Evolutionary conservation across 1,140 invertebrate species (phyloP).

Genomic region (Diabrotica undecimpunctata): DNA sequence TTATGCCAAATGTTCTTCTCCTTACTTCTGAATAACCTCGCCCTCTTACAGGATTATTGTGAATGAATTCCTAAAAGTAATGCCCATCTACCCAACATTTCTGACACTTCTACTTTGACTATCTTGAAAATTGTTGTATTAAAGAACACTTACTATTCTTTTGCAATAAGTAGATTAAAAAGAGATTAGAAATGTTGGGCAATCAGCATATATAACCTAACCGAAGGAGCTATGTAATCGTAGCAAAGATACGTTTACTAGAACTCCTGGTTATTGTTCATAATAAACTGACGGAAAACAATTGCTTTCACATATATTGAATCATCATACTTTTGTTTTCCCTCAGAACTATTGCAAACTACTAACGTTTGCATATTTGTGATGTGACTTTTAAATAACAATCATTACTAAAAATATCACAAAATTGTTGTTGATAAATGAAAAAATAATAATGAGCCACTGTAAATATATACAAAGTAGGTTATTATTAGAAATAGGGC

Average conservation of each 20-base stretch:
- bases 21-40: conserved; percentile 43
- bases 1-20: conserved; percentile 34
- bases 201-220: conserved; percentile 7
- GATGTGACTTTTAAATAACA: conserved; percentile 48
- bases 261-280: conserved; percentile 28
- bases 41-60: conserved; percentile 45
- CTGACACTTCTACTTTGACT: background rate
- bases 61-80: conserved; percentile 38
- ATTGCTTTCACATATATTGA: conserved; percentile 17
- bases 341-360: conserved; percentile 36
- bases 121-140: background rate
- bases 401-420: conserved; percentile 50
- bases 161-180: background rate
- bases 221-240: conserved; percentile 4
- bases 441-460: conserved; percentile 46
- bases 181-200: background rate
- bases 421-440: conserved; percentile 50
- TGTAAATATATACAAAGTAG: conserved; percentile 35
- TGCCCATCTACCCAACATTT: conserved; percentile 3
- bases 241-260: background rate
- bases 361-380: conserved; percentile 40
- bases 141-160: background rate
- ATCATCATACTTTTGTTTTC: conserved; percentile 28
- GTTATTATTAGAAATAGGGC: conserved; percentile 30
- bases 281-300: conserved; percentile 38